Evolutionary conservation across 1,140 invertebrate genomes (phyloP), one percentile per base, ranked within the genome.

Genomic region (Cardiocondyla obscurior): DNA sequence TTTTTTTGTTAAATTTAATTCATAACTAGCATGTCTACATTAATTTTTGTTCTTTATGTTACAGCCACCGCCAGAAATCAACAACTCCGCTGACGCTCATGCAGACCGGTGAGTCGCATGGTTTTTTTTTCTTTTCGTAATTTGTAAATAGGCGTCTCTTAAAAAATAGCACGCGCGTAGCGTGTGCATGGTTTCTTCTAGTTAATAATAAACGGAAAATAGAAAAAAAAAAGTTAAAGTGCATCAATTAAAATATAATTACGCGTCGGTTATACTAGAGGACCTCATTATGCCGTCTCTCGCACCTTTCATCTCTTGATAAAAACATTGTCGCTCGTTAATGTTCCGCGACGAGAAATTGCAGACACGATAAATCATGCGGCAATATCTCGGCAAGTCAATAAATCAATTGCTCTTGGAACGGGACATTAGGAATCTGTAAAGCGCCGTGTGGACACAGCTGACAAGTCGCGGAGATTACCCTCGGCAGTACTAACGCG

Each of bases 391-490:
- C 57, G 36, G 58, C 39, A 51, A 64, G 85, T 85, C 72, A 77
- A 85, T 87, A 87, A 85, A 85, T 88, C 85, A 82, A 69, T 55
- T 36, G 72, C 14, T 85, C 64, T 84, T 77, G 39, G 51, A 84
- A 84, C 82, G 60, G 82, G 42, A 79, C 82, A 83, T 83, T 70
- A 49, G 60, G 36, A 74, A 46, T 60, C 39, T 57, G 83, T 60
- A 81, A 84, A 87, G 83, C 81, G 51, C 62, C 69, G 36, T 88
- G 86, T 88, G 77, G 86, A 88, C 86, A 88, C 86, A 88, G 86
- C 86, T 88, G 86, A 88, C 86, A 72, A 69, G 72, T 67, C 64
- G 25, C 57, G 57, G 44, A 82, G 86, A 88, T 87, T 85, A 87
- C 72, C 85, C 85, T 87, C 72, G 67, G 57, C 84, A 82, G 70